Base-by-base conservation (phyloP, 64 coral and sea anemone genomes). In the Montipora foliosa region DNA sequence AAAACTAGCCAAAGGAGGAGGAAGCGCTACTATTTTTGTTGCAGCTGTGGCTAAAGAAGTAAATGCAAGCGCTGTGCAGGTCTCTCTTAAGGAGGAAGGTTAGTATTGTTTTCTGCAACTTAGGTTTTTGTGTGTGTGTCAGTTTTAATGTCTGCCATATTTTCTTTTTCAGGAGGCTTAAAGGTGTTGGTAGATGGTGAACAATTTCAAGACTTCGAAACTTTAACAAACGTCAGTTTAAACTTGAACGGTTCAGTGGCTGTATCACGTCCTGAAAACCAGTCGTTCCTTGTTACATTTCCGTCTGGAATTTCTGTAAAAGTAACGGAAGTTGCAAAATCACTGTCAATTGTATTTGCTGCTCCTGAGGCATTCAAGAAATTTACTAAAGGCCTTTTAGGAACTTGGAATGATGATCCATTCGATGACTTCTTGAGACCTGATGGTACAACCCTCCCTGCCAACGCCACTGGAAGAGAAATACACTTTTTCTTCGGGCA, bases 381-480 rank as follows among this genome's bases (percentile, higher is more conserved):
- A 19, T 5, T 82, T 22, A 94, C 93, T 6, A 90, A 84, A 47
- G 93, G 93, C 6, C 72, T 94, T 57, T 75, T 94, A 51, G 93
- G 93, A 25, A 25, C 25, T 25, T 25, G 25, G 25, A 25, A 25
- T 25, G 25, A 25, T 25, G 25, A 25, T 25, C 25, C 25, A 25
- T 29, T 20, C 0, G 93, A 94, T 58, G 93, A 94, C 70, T 89
- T 73, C 6, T 53, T 79, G 5, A 76, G 78, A 60, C 93, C 80
- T 7, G 57, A 84, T 84, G 87, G 87, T 8, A 67, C 78, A 15
- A 68, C 89, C 1, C 19, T 94, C 15, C 70, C 93, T 13, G 49
- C 87, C 12, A 48, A 89, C 15, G 37, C 83, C 45, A 90, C 87
- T 44, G 70, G 70, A 51, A 90, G 49, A 83, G 48, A 94, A 49